Conservation (phyloP, 2,888 invertebrate species). For the Lysandra bellargus region DNA sequence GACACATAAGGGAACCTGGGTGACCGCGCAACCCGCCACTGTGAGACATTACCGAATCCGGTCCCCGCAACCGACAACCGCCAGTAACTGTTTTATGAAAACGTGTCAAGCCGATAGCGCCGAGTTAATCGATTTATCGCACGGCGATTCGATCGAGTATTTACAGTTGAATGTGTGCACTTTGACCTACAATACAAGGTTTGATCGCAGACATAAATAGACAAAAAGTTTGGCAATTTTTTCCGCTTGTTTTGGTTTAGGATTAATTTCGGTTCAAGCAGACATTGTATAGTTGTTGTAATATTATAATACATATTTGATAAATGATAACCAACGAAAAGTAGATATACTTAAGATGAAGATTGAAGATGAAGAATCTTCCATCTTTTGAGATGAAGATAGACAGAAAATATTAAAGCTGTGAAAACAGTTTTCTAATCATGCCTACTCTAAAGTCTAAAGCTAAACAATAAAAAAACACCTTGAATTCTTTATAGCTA, state of each 20-base stretch:
- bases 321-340: too few relatives aligned
- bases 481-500: neutral
- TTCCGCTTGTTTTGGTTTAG: too few relatives aligned
- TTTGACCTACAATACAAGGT: neutral
- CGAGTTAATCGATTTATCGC: conserved; percentile 11
- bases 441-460: neutral
- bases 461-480: neutral
- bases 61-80: conserved; percentile 37
- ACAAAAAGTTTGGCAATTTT: too few relatives aligned
- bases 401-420: too few relatives aligned
- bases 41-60: conserved; percentile 45
- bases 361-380: too few relatives aligned
- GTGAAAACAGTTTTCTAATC: neutral
- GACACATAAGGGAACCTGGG: conserved; percentile 42
- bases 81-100: conserved; percentile 44
- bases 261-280: too few relatives aligned
- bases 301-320: too few relatives aligned
- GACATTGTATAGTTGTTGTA: too few relatives aligned
- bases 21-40: conserved; percentile 41
- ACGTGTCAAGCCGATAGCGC: conserved; percentile 39
- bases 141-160: neutral
- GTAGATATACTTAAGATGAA: too few relatives aligned
- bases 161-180: conserved; percentile 8
- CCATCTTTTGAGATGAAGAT: too few relatives aligned
- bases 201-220: neutral